These are phyloP conservation scores for Conus betulinus DNA, from an alignment of 1,140 invertebrate genomes.

Conservation along the genomic window DNA sequence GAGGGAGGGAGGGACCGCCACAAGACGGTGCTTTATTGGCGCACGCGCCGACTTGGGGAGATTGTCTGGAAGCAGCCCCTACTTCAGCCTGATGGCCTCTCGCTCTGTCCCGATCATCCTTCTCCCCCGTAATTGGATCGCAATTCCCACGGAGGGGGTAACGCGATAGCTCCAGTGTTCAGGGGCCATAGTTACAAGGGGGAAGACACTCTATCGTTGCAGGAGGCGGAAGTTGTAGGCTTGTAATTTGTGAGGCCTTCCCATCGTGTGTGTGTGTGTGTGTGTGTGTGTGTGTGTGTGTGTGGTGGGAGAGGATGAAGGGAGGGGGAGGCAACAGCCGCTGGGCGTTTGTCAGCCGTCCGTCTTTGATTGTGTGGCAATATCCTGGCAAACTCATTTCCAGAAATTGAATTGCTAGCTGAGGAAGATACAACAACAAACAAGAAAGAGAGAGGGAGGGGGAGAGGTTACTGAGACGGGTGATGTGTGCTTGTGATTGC, in stretches of 20 bases:
- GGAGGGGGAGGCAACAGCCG: slow-evolving; percentile 8
- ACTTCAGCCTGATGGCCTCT: slow-evolving; percentile 4
- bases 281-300: too few species aligned
- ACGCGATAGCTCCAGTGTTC: slow-evolving; percentile 24
- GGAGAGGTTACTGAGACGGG: background rate
- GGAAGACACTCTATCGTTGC: slow-evolving; percentile 9
- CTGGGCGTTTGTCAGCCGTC: slow-evolving; percentile 27
- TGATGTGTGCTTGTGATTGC: background rate
- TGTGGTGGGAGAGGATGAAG: too few species aligned
- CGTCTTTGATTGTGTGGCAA: slow-evolving; percentile 27
- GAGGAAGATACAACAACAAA: slow-evolving; percentile 15
- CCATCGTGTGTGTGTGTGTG: background rate
- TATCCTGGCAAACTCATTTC: slow-evolving; percentile 29
- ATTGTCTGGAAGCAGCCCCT: slow-evolving; percentile 16
- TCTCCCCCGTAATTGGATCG: slow-evolving; percentile 12
- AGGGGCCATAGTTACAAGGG: background rate
- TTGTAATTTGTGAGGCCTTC: slow-evolving; percentile 27
- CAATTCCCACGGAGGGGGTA: slow-evolving; percentile 12
- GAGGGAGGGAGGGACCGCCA: background rate
- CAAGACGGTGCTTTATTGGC: slow-evolving; percentile 21
- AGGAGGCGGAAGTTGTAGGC: slow-evolving; percentile 19
- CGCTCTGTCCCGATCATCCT: background rate
- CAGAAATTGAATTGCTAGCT: slow-evolving; percentile 20
- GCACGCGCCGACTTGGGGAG: background rate
- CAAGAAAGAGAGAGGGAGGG: background rate